Evolutionary conservation across 1,140 invertebrate genomes (phyloP).

Genomic region (Drosophila prosaltans): DNA sequence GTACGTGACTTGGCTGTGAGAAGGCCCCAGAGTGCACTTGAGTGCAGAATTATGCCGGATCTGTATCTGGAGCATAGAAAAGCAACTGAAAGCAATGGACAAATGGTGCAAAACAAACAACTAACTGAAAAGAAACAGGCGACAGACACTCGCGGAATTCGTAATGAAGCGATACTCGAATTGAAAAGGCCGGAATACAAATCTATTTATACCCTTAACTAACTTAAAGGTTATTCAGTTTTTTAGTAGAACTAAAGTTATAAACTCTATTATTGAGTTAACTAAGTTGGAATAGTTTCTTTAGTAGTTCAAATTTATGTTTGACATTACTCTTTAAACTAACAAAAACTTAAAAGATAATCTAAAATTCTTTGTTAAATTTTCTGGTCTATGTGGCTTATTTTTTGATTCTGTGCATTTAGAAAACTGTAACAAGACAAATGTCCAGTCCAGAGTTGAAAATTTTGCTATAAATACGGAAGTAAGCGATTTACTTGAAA

Average conservation of each 20-base stretch:
- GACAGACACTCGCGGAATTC: constrained; percentile 55
- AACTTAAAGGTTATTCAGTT: neutral
- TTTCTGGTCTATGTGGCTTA: neutral
- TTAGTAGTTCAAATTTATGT: too few species aligned
- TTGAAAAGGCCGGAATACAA: constrained; percentile 19
- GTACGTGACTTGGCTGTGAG: constrained; percentile 40
- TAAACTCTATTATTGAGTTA: too few species aligned
- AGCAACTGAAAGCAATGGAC: constrained; percentile 22
- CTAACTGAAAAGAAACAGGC: constrained; percentile 25
- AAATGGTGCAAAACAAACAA: constrained; percentile 36
- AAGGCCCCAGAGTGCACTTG: constrained; percentile 51
- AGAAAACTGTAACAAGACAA: constrained; percentile 51
- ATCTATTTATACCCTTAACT: neutral
- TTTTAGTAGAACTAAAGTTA: too few species aligned
- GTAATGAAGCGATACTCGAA: constrained; percentile 44
- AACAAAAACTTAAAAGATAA: neutral
- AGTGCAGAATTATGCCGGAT: constrained; percentile 43
- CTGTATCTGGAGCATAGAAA: constrained; percentile 28
- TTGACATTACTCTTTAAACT: too few species aligned
- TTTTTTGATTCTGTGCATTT: constrained; percentile 46
- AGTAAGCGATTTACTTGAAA: constrained; percentile 59
- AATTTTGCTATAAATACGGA: constrained; percentile 70
- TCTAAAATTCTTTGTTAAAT: neutral
- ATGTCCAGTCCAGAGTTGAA: constrained; percentile 65
- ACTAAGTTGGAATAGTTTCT: too few species aligned